phyloP scores from a whole-genome alignment of 2,888 invertebrate species.

The Chalcosyrphus nemorum region DNA sequence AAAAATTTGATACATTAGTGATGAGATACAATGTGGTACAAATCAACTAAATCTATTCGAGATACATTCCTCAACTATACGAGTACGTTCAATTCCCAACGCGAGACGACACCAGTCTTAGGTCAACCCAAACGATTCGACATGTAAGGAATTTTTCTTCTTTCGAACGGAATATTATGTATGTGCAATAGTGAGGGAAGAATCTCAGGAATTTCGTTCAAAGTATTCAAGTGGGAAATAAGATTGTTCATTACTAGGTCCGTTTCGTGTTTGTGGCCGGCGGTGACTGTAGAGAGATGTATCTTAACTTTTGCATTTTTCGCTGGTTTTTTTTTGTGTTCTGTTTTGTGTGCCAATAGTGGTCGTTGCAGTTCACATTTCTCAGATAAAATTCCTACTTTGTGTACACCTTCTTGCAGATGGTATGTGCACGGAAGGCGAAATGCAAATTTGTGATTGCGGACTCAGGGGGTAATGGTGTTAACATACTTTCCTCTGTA shows the following conservation, averaged over 20 bases:
- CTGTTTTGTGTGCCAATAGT: slow-evolving; percentile 10
- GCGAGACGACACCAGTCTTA: neutral
- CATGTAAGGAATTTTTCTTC: slow-evolving; percentile 32
- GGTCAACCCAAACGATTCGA: slow-evolving; percentile 19
- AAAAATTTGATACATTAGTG: slow-evolving; percentile 33
- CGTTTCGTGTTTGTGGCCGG: slow-evolving; percentile 4
- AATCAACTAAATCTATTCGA: slow-evolving; percentile 13
- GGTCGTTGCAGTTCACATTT: slow-evolving; percentile 34
- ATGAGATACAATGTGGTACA: neutral
- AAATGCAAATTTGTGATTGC: slow-evolving; percentile 11
- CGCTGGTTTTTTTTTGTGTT: neutral
- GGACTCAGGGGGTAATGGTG: slow-evolving; percentile 21
- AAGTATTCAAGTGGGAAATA: slow-evolving; percentile 38
- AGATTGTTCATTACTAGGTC: slow-evolving; percentile 31
- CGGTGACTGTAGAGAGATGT: neutral
- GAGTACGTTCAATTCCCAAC: too few species aligned
- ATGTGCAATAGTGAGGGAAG: slow-evolving; percentile 25
- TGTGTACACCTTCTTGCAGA: slow-evolving; percentile 11
- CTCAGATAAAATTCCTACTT: slow-evolving; percentile 45
- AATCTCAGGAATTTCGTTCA: slow-evolving; percentile 27
- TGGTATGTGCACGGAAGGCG: slow-evolving; percentile 27
- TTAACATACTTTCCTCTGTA: slow-evolving; percentile 20
- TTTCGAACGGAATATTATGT: too few species aligned
- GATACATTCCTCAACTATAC: neutral
- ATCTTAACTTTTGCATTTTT: slow-evolving; percentile 6